Percentiles rank a stretch among this genome's conserved stretches.
These are phyloP conservation scores for Xerus rutilus DNA, from an alignment of 2,797 vertebrate genomes.

Conservation along the genomic window DNA sequence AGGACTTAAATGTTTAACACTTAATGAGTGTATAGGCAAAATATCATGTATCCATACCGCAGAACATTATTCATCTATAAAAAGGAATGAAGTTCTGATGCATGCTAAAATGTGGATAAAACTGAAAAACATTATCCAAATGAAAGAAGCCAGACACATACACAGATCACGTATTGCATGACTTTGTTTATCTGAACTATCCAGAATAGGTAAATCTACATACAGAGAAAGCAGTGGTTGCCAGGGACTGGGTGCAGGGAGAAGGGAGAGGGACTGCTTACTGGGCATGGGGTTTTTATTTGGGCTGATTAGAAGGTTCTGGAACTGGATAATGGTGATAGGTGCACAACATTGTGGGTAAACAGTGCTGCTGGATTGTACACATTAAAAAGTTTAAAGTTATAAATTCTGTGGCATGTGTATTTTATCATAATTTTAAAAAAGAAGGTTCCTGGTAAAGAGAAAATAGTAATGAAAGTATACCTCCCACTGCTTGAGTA, in stretches of 20 bases:
- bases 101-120: not conserved
- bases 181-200: not conserved
- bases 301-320: not conserved
- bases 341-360: not conserved
- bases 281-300: not conserved
- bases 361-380: not conserved
- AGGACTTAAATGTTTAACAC: not conserved
- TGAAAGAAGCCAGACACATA: slow-evolving; percentile 18
- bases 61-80: not conserved
- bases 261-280: not conserved
- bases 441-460: not conserved
- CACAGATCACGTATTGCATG: not conserved
- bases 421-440: not conserved
- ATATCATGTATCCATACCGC: too few species aligned
- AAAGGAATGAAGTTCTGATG: not conserved
- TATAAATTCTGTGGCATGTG: not conserved
- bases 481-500: not conserved
- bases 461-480: not conserved
- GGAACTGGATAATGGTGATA: not conserved
- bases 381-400: not conserved
- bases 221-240: slow-evolving; percentile 5
- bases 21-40: not conserved
- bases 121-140: not conserved
- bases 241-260: too few species aligned
- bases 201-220: not conserved